Base-by-base conservation (phyloP, 1,140 invertebrate genomes). In the Drosophila orena region DNA sequence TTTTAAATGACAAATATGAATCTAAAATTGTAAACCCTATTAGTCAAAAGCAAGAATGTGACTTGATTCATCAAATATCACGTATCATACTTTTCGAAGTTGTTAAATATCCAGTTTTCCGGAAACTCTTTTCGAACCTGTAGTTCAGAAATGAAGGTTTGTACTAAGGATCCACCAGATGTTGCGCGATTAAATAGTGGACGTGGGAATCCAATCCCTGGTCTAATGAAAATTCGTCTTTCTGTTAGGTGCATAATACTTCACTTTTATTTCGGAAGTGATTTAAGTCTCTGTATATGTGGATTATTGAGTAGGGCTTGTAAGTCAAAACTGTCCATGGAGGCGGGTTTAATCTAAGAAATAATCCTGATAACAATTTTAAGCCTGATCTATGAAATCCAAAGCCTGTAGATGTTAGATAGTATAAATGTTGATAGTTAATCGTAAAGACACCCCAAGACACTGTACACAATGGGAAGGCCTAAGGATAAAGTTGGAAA, bases 91-190 rank as follows among this genome's bases (percentile, higher is more conserved):
- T 76, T 79, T 38, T 64, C 58, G n/a, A 59, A n/a, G 22, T 53
- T 70, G n/a, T 30, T 22, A 62, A 72, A 84, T 11, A 89, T 76
- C 69, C 83, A 88, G 24, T 60, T 90, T 69, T 90, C 84, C 6
- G 85, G 66, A 74, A 88, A 90, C 6, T 85, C 65, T 71, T 79
- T 77, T 10, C 83, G 76, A 43, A 73, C 50, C 42, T 58, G 55
- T 4, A 59, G 58, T 7, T 49, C 34, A 30, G 49, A 5, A 10
- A 42, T 14, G n/a, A 2, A 3, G 20, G 12, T n/a, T 27, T n/a
- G 59, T 4, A 20, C 2, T 20, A n/a, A 5, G 0, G 22, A 8
- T 43, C 15, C 59, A 43, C 20, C 0, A 6, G 0, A 17, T 11
- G 44, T 14, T 10, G 11, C 15, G 44, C 37, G 64, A 11, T 50